Base-by-base conservation (phyloP, 2,797 vertebrate genomes). In the Perodicticus potto region DNA sequence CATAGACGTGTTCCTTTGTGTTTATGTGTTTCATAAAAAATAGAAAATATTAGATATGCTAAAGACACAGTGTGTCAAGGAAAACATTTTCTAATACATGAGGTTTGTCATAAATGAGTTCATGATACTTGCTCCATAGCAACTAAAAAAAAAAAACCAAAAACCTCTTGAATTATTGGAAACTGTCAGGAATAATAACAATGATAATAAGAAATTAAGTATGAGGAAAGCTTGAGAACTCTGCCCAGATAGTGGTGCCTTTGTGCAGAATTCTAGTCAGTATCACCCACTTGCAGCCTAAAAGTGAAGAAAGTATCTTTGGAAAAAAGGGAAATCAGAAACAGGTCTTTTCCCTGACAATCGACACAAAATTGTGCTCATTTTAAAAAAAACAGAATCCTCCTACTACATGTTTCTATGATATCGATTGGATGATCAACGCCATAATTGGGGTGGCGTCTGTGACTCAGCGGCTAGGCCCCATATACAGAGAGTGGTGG, bases 61-160 rank as follows among this genome's bases (percentile, higher is more conserved):
- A 11, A 93, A 89, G 67, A 77, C 61, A 32, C 1, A 84, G 12
- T 8, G 0, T 72, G 37, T 55, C 27, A 61, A 87, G 37, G 61
- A 29, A 90, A 89, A 94, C 45, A 59, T 93, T 91, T 93, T 87
- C 22, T 63, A 87, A 45, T 43, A 27, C 37, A 19, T 63, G 74
- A 61, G 6, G 25, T 85, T 93, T 84, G 67, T 88, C 81, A 78
- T 84, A 77, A 91, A 82, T 67, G 6, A 93, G 17, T 93, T 69
- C 53, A 34, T 87, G 53, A 80, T 17, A 70, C 5, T 49, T 65
- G 40, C 3, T 89, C 74, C 40, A 22, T 86, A 43, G 61, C 29
- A 84, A 49, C 83, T 93, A 70, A 91, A 53, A 74, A 65, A 49
- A 81, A 53, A 45, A 45, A 45, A 45, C 43, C 43, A n/a, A n/a